phyloP scores from a whole-genome alignment of 1,140 invertebrate species.

The Trachymyrmex cornetzi region DNA sequence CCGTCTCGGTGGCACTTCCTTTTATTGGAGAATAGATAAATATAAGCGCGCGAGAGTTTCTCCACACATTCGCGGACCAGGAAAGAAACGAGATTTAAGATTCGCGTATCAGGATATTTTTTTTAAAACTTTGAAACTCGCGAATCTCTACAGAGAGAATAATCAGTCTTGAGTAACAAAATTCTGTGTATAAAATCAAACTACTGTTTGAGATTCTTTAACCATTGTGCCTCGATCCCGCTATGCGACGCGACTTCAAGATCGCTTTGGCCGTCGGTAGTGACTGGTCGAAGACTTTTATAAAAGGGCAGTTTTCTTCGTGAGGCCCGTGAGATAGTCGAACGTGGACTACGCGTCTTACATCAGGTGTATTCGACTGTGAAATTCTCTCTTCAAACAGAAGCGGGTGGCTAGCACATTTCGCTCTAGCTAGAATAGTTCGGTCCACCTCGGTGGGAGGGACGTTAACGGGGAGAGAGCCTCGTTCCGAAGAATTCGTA shows the following conservation, averaged over 20 bases:
- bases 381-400: conserved; percentile 86
- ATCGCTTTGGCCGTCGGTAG: conserved; percentile 15
- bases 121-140: not conserved
- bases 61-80: not conserved
- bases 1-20: conserved; percentile 36
- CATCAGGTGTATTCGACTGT: conserved; percentile 85
- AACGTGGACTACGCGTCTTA: conserved; percentile 80
- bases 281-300: conserved; percentile 20
- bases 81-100: conserved; percentile 18
- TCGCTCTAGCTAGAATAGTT: no score
- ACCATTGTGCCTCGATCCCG: no score
- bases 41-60: conserved; percentile 43
- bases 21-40: conserved; percentile 65
- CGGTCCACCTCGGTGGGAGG: conserved; percentile 47
- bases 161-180: not conserved
- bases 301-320: conserved; percentile 9
- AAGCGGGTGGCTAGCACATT: conserved; percentile 81
- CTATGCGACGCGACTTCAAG: not conserved
- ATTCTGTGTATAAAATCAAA: not conserved
- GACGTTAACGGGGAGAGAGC: conserved; percentile 9
- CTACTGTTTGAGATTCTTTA: not conserved
- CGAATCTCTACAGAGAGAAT: not conserved
- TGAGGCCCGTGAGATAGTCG: conserved; percentile 55
- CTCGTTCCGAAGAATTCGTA: conserved; percentile 64
- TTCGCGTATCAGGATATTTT: not conserved